Evolutionary conservation across 2,888 invertebrate species (phyloP), one percentile per base, ranked within the genome.

Genomic region (Hartigia nigra): DNA sequence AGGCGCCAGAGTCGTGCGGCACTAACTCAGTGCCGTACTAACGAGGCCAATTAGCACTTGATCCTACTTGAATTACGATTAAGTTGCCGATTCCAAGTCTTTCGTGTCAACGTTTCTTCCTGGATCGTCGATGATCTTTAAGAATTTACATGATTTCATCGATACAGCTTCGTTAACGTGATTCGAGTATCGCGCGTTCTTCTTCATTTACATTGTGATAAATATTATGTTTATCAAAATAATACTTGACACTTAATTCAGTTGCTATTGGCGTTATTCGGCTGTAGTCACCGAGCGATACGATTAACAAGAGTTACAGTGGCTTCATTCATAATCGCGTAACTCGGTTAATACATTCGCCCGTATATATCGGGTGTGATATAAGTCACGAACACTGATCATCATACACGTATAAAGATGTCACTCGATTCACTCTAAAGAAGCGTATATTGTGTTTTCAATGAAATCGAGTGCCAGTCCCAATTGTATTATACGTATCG

Each of bases 1-100:
- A 85, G 85, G 84, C 86, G 83, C 84, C 83, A 81, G 74, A 80
- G 81, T 77, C 70, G 69, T 72, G 79, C 55, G 81, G 77, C 79
- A 80, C 74, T 78, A 79, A 84, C 80, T 84, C 82, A 76, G 55
- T 82, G 79, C 78, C 80, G 82, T 83, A 83, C 84, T 82, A 86
- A 87, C 85, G 85, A 86, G 87, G 86, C 87, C 87, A 87, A 89
- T 88, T 88, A 88, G 81, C 86, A 88, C 87, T 89, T 88, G 89
- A 88, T 88, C 87, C 85, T 86, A 80, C 84, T 86, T 84, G 87
- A 88, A 88, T 89, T 88, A 88, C 84, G 86, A 88, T 86, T 83
- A 83, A 81, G 82, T 81, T 84, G 84, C 82, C 74, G 78, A 76
- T 75, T 74, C 5, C 72, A 32, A 72, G 3, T 23, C 2, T 55